Conservation (phyloP, 2,113 vertebrate species). For the Entelurus aequoreus region DNA sequence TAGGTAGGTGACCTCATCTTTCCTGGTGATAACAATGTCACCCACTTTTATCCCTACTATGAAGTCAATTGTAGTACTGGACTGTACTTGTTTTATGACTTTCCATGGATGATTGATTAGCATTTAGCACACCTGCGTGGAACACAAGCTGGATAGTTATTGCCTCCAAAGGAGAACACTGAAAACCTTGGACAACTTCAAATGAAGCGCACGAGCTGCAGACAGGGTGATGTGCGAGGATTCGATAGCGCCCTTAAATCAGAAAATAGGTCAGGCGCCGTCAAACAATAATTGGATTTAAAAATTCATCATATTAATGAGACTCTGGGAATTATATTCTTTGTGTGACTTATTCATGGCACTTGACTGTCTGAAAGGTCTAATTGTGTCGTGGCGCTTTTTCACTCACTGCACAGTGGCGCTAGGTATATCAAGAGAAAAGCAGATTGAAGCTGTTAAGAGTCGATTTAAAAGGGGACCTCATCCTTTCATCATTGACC, state of each 20-base stretch:
- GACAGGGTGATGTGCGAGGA: slow-evolving; percentile 29
- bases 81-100: slow-evolving; percentile 33
- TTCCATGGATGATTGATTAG: slow-evolving; percentile 23
- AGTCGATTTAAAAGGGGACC: slow-evolving; percentile 35
- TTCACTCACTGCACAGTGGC: slow-evolving; percentile 20
- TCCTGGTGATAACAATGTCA: too few species aligned
- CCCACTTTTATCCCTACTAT: too few species aligned
- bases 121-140: slow-evolving; percentile 61
- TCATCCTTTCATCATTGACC: slow-evolving; percentile 26
- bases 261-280: slow-evolving; percentile 67
- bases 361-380: slow-evolving; percentile 55
- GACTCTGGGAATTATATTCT: slow-evolving; percentile 60
- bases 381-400: slow-evolving; percentile 44
- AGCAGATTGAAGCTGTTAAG: slow-evolving; percentile 9
- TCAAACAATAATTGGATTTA: slow-evolving; percentile 72
- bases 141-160: slow-evolving; percentile 55
- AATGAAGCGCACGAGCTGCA: not conserved
- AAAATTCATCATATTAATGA: slow-evolving; percentile 74
- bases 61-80: slow-evolving; percentile 7
- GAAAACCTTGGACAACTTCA: too few species aligned
- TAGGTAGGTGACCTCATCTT: too few species aligned
- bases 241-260: slow-evolving; percentile 58
- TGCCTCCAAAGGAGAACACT: slow-evolving; percentile 63
- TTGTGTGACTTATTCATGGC: slow-evolving; percentile 64
- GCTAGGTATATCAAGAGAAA: not conserved